phyloP scores from a whole-genome alignment of 2,113 vertebrate species.

The Macrotus californicus region DNA sequence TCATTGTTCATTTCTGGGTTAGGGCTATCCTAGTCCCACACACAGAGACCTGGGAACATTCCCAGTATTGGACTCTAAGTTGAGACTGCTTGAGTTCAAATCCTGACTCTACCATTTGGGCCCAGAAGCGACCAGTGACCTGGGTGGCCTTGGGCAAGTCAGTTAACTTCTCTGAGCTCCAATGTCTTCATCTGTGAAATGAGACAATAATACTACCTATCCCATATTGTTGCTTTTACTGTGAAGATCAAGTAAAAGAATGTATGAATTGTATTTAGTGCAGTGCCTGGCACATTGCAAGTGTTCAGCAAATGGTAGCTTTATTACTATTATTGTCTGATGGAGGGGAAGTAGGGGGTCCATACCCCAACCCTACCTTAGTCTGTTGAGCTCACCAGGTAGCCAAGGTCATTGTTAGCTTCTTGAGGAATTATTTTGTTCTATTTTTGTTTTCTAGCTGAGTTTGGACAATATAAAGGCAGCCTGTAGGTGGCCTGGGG shows the following conservation, averaged over 20 bases:
- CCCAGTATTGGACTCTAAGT: not conserved
- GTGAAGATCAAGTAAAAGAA: not conserved
- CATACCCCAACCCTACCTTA: not conserved
- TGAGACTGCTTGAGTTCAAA: not conserved
- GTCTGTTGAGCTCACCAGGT: not conserved
- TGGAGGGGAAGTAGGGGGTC: not conserved
- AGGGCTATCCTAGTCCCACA: not conserved
- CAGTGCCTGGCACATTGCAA: not conserved
- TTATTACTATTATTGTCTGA: not conserved
- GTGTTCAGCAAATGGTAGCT: not conserved
- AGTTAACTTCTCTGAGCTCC: not conserved
- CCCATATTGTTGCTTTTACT: not conserved
- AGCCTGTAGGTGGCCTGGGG: not conserved
- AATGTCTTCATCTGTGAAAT: not conserved
- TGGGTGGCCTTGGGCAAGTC: not conserved
- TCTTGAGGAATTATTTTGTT: not conserved
- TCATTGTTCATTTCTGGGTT: not conserved
- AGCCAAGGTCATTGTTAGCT: not conserved
- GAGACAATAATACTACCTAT: not conserved
- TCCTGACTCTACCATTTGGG: not conserved
- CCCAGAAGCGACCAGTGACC: not conserved
- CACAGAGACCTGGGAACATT: not conserved
- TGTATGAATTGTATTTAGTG: not conserved
- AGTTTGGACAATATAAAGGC: not conserved
- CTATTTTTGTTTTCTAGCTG: not conserved